These are phyloP conservation scores for Protobothrops flavoviridis DNA, from an alignment of 2,113 vertebrate species.

Conservation along the genomic window DNA sequence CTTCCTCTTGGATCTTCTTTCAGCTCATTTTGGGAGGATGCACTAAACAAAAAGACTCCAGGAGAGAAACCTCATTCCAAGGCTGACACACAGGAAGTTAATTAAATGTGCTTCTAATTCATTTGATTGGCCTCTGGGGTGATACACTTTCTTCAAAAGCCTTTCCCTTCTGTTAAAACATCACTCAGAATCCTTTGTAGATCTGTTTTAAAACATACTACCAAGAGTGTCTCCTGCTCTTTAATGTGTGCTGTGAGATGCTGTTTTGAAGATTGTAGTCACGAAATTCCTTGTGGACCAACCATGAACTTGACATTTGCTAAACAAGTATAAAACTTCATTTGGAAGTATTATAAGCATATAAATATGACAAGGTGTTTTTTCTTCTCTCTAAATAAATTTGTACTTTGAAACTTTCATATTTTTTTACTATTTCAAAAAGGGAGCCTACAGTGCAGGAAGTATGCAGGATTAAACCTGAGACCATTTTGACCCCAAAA, in stretches of 20 bases:
- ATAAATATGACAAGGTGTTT: background rate
- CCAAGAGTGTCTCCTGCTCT: slow-evolving; percentile 44
- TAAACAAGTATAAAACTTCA: background rate
- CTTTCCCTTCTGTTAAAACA: slow-evolving; percentile 52
- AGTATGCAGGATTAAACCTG: background rate
- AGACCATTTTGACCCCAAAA: background rate
- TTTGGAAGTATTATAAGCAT: slow-evolving; percentile 22
- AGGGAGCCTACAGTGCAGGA: background rate
- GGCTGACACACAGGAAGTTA: slow-evolving; percentile 37
- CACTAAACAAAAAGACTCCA: slow-evolving; percentile 43
- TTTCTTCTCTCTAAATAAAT: background rate
- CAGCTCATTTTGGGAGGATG: slow-evolving; percentile 55
- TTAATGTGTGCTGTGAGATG: slow-evolving; percentile 39
- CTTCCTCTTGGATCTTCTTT: slow-evolving; percentile 54
- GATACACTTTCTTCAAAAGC: slow-evolving; percentile 32
- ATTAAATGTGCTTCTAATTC: slow-evolving; percentile 43
- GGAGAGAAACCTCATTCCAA: slow-evolving; percentile 26
- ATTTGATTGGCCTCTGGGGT: slow-evolving; percentile 53
- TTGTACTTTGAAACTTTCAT: background rate
- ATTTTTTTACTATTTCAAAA: slow-evolving; percentile 11
- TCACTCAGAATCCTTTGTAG: slow-evolving; percentile 46
- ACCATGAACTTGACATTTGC: background rate
- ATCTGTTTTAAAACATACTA: slow-evolving; percentile 25
- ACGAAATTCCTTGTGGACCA: slow-evolving; percentile 23
- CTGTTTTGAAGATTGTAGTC: slow-evolving; percentile 45